Conservation (phyloP, 2,797 vertebrate genomes). For the Hephaestus fuliginosus region DNA sequence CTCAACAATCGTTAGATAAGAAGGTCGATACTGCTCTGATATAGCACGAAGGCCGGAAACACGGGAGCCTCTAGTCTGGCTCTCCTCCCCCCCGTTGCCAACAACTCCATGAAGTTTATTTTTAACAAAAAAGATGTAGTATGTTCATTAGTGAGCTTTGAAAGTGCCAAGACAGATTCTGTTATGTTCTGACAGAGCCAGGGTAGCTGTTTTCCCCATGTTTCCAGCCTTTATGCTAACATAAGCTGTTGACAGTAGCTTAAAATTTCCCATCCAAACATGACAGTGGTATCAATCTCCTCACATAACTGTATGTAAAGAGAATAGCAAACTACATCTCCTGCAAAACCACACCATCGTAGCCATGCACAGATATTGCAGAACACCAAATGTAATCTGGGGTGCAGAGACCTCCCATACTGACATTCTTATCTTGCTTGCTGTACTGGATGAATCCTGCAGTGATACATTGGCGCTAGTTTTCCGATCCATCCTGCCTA, state of each 20-base stretch:
- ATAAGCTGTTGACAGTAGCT: neutral
- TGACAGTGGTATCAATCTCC: neutral
- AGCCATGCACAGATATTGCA: neutral
- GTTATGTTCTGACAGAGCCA: neutral
- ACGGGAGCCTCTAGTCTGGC: neutral
- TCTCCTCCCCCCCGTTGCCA: neutral
- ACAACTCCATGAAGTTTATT: neutral
- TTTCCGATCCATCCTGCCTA: constrained; percentile 9
- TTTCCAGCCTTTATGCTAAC: neutral
- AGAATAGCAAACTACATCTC: neutral
- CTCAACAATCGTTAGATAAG: neutral
- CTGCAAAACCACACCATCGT: neutral
- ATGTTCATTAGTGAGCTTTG: neutral
- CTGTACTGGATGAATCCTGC: constrained; percentile 20
- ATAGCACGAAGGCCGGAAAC: neutral
- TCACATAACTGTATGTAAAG: neutral
- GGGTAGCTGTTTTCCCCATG: neutral
- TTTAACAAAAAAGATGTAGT: neutral
- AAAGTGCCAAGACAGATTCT: neutral
- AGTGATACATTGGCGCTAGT: neutral
- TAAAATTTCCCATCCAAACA: neutral
- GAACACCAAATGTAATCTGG: neutral
- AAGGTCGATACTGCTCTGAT: neutral
- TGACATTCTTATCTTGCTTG: neutral
- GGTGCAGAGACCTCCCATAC: neutral